Base-by-base conservation (phyloP, 2,113 vertebrate genomes). In the Chamaea fasciata region DNA sequence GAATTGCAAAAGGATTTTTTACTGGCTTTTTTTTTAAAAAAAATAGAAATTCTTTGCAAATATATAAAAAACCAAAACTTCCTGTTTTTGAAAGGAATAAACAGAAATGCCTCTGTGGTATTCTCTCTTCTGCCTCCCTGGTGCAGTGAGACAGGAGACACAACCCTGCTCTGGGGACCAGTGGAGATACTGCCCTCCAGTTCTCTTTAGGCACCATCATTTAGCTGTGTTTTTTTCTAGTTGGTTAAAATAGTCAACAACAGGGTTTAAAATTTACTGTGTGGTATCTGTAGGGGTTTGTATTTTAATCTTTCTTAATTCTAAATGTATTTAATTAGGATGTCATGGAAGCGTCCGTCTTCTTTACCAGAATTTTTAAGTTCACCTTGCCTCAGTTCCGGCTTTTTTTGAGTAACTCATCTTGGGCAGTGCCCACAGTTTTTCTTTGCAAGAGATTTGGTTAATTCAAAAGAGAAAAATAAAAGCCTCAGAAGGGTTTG, bases 281-380 rank as follows among this genome's bases (percentile, higher is more conserved):
- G 15, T 82, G 41, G 6, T 59, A n/a, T 78, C 37, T 39, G 15
- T 44, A 44, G 28, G 19, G 14, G 9, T 46, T 75, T 76, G 4
- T 76, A 17, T 76, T 68, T 88, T 52, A 60, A 42, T 67, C 2
- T 46, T 50, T 75, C 30, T 50, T 59, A 52, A 63, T 76, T 79
- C 12, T 55, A 37, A 60, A 37, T 9, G 1, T 44, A 46, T 9
- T 65, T 57, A 65, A 11, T 76, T 17, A 17, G 13, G 9, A 17
- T 33, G 52, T 10, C 2, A 0, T 17, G 3, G 21, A 41, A 50
- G 6, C 5, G 4, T 30, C 13, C 16, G 0, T 27, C 47, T 35
- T 49, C 14, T 41, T 55, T 42, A 68, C 65, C 33, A 60, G 82
- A 55, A 27, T 55, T 69, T 86, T 70, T 46, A 47, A 59, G 30